These are phyloP conservation scores for Murina feae DNA, from an alignment of 2,113 vertebrate genomes.

Conservation along the genomic window DNA sequence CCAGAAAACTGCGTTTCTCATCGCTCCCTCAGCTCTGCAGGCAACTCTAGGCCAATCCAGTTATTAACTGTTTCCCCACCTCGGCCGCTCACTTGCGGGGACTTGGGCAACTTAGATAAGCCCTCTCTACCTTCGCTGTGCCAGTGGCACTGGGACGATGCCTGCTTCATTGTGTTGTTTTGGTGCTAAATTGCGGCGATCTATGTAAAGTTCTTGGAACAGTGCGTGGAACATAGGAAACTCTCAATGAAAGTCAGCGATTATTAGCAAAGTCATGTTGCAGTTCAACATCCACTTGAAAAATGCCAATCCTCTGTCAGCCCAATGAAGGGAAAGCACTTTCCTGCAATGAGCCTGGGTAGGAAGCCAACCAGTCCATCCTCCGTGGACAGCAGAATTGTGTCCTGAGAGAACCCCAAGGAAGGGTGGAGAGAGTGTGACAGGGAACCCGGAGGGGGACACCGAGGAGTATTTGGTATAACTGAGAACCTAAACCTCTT, in stretches of 20 bases:
- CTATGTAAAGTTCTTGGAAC: neutral
- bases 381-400: neutral
- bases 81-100: neutral
- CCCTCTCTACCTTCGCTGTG: neutral
- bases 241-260: neutral
- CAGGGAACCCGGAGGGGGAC: neutral
- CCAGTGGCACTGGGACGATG: neutral
- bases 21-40: slow-evolving; percentile 45
- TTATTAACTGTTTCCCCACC: neutral
- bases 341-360: neutral
- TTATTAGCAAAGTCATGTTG: neutral
- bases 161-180: neutral
- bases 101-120: neutral
- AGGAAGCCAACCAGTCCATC: neutral
- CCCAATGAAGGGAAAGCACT: neutral
- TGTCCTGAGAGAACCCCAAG: neutral
- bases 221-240: neutral
- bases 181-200: neutral
- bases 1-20: slow-evolving; percentile 54
- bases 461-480: neutral
- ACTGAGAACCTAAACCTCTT: neutral
- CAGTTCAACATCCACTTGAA: neutral
- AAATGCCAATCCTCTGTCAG: neutral
- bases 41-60: slow-evolving; percentile 63
- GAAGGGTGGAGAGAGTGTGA: neutral